A percentile compares a stretch with the other conserved stretches of the same genome.
These are phyloP conservation scores for Triplophysa siluroides DNA, from an alignment of 2,113 vertebrate species.

Conservation along the genomic window DNA sequence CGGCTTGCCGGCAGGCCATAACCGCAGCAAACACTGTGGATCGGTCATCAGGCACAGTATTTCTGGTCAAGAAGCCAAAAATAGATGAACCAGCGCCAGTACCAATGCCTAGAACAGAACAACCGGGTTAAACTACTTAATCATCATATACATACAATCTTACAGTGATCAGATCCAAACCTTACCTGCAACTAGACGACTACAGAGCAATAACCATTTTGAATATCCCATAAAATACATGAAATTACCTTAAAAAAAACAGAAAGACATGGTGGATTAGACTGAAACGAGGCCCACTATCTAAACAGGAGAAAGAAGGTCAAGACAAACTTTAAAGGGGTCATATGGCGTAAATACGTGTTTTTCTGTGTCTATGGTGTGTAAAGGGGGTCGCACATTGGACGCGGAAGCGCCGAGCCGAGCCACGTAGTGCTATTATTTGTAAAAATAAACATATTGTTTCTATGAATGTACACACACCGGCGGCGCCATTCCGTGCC, in stretches of 20 bases:
- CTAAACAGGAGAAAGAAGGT: neutral
- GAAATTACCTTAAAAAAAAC: slow-evolving; percentile 75
- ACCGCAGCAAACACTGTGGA: slow-evolving; percentile 78
- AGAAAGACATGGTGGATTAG: neutral
- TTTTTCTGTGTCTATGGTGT: no score
- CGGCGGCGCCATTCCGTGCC: no score
- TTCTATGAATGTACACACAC: no score
- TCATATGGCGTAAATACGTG: no score
- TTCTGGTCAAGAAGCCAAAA: slow-evolving; percentile 77
- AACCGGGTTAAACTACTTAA: neutral
- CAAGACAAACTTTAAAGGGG: neutral
- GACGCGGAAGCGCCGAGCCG: no score
- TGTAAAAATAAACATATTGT: no score
- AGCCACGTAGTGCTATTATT: no score
- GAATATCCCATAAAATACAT: slow-evolving; percentile 83
- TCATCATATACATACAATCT: neutral
- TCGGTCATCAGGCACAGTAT: slow-evolving; percentile 73
- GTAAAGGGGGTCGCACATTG: no score
- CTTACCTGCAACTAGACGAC: slow-evolving; percentile 82
- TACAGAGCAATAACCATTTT: slow-evolving; percentile 81
- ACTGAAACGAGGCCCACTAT: no score
- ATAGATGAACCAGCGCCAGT: slow-evolving; percentile 80
- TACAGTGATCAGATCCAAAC: neutral
- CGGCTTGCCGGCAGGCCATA: slow-evolving; percentile 81
- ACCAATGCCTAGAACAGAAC: slow-evolving; percentile 71